Conservation (phyloP, 2,888 invertebrate genomes). For the Pristionchus maxplancki region DNA sequence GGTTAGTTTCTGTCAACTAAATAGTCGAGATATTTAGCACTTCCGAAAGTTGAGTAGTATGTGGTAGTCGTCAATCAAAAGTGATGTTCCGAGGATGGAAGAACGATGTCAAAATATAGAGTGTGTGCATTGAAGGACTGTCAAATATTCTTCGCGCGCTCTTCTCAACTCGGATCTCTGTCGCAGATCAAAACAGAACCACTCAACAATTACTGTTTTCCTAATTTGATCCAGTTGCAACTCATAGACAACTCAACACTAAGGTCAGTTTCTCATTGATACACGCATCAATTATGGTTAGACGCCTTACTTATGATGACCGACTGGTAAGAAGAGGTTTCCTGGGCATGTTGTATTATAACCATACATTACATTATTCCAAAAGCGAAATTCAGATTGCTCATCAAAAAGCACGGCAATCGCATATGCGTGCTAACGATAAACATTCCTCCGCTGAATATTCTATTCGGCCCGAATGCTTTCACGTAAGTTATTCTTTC, state of each 20-base stretch:
- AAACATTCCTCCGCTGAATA: conserved; percentile 66
- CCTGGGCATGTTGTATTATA: too few relatives aligned
- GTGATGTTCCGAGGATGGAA: background rate
- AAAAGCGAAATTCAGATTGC: conserved; percentile 41
- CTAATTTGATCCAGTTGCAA: conserved; percentile 68
- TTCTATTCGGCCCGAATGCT: conserved; percentile 64
- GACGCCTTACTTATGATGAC: too few relatives aligned
- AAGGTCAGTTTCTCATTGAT: conserved; percentile 7
- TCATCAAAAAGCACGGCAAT: conserved; percentile 64
- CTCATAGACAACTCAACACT: conserved; percentile 35
- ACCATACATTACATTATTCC: background rate
- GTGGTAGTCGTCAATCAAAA: conserved; percentile 10
- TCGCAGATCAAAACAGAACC: conserved; percentile 50
- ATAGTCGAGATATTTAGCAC: background rate
- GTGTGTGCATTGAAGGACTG: conserved; percentile 51
- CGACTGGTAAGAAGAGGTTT: too few relatives aligned
- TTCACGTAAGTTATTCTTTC: conserved; percentile 56
- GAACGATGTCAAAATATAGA: too few relatives aligned
- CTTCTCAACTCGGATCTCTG: conserved; percentile 22
- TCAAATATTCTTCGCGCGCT: conserved; percentile 41
- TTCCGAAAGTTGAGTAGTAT: too few relatives aligned
- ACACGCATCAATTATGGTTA: too few relatives aligned
- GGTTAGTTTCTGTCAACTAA: too few relatives aligned
- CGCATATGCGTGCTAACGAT: conserved; percentile 72
- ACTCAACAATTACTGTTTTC: conserved; percentile 64